Base-by-base conservation (phyloP, 2,113 vertebrate genomes). In the Athene cunicularia region DNA sequence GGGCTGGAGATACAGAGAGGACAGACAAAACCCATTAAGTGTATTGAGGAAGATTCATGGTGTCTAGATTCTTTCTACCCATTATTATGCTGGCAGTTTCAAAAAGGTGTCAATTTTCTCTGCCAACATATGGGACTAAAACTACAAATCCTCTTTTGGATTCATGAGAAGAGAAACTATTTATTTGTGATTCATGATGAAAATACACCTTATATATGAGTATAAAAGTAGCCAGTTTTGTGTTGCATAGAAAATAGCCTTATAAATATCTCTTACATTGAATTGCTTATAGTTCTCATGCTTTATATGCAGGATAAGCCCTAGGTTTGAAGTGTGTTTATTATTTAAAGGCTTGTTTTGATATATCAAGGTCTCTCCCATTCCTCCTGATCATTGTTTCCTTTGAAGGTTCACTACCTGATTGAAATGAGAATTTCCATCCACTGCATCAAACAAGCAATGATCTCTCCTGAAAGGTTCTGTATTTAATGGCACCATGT, bases 341-440 rank as follows among this genome's bases (percentile, higher is more conserved):
- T 97, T 98, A 98, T 97, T 98, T 97, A 97, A 97, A 95, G 93
- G 81, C 62, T 93, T 97, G 92, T 96, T 97, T 97, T 97, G 96
- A 96, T 96, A 88, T 95, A 93, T 95, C 92, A 97, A 96, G 96
- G 96, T 95, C 91, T 97, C 45, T 80, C 45, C 81, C 58, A 88
- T 94, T 90, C 35, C 62, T 92, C 94, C 91, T 73, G 87, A 95
- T 92, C 87, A 94, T 89, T 85, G 60, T 94, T 95, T 91, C 73
- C 87, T 97, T 96, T 96, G 97, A 97, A 97, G 91, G 93, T 95
- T 97, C 70, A 85, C 89, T 96, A 90, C 87, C 92, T 94, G 95
- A 97, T 92, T 96, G 95, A 97, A 97, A 94, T 96, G 80, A 97
- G 86, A 96, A 96, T 96, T 97, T 96, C 84, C 73, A 96, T 83